Evolutionary conservation across 2,797 vertebrate genomes (phyloP), one percentile per base, ranked within the genome.

Genomic region (Xenentodon cancila): DNA sequence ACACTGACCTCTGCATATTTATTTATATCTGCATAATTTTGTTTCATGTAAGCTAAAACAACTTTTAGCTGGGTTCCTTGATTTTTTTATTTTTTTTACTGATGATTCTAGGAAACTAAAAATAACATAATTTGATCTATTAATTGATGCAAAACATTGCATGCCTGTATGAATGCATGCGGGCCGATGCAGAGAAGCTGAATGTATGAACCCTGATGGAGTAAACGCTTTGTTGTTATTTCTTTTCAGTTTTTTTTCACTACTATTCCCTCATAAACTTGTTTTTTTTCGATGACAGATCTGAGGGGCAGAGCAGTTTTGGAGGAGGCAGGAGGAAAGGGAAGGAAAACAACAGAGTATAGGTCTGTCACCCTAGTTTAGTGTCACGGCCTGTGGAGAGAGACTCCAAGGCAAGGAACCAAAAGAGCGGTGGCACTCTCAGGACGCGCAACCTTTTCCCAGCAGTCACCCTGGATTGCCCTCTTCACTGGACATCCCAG

Each of bases 321-420:
- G 21, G 37, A 15, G 68, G 71, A 76, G 45, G 70, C 54, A 53
- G 46, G 43, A 53, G 59, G 17, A 59, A 16, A 52, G 47, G 27
- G 46, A 43, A 56, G 56, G 40, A 52, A 55, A 68, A 77, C 19
- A 34, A 49, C 71, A 48, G 58, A 75, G 51, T 71, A 45, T 17
- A 37, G 46, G 46, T 69, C 81, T 83, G 84, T 87, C 88, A 82
- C 64, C 17, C 43, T 4, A 13, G 51, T 37, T 88, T 66, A 85
- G 60, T 12, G 70, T 88, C 77, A 64, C 62, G 47, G 27, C 9
- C 42, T 37, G 64, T 50, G 37, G 22, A 52, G 56, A 49, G 68
- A 68, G 61, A 71, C 59, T 83, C 53, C 11, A 12, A 79, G 74
- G 80, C 63, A 65, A 54, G 53, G 50, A 68, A 56, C 75, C 71